Conservation (phyloP, 2,888 invertebrate genomes). For the Heliconius ethilla region DNA sequence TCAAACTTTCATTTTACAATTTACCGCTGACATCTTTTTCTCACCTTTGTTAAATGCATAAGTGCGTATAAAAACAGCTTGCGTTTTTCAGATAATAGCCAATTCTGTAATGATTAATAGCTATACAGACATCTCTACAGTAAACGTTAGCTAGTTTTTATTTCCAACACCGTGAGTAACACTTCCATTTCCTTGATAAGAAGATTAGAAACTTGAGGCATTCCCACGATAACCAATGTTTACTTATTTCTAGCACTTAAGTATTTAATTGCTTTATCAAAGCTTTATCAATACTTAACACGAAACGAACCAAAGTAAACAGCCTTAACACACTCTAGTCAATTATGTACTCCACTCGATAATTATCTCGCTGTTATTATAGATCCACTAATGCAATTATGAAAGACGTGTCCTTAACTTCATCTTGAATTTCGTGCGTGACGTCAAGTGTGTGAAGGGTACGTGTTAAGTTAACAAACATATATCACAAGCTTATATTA, state of each 20-base stretch:
- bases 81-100: constrained; percentile 23
- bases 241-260: constrained; percentile 20
- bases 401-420: constrained; percentile 26
- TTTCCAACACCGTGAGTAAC: constrained; percentile 29
- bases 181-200: constrained; percentile 37
- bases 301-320: constrained; percentile 35
- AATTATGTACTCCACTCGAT: constrained; percentile 46
- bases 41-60: constrained; percentile 31
- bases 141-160: constrained; percentile 23
- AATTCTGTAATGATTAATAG: constrained; percentile 26
- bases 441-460: constrained; percentile 27
- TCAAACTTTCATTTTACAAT: constrained; percentile 43
- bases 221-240: constrained; percentile 39
- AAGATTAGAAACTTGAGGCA: constrained; percentile 27
- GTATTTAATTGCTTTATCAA: constrained; percentile 30
- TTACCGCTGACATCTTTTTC: constrained; percentile 33
- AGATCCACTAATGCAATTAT: constrained; percentile 50
- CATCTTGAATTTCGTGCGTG: constrained; percentile 25
- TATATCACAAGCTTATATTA: neutral
- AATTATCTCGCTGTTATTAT: constrained; percentile 56
- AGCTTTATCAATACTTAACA: constrained; percentile 27
- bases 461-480: neutral
- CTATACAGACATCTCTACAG: constrained; percentile 23
- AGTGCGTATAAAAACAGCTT: constrained; percentile 1
- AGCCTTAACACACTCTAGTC: constrained; percentile 32